phyloP scores from a whole-genome alignment of 2,797 vertebrate species.

The Cichlasoma orientale region DNA sequence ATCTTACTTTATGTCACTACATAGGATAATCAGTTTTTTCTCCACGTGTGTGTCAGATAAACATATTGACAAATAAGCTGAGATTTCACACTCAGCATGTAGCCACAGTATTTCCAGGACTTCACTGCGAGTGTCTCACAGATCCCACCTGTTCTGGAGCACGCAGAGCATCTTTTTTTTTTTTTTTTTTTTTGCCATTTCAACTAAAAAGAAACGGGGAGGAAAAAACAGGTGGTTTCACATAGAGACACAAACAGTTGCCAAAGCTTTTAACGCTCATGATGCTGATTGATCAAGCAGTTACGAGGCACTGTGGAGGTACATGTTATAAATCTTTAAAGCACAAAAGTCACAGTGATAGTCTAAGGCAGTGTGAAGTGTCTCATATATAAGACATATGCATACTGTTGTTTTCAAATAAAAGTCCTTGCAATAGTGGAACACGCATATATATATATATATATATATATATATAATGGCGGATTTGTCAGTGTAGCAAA shows the following conservation, averaged over 20 bases:
- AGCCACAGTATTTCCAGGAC: slow-evolving; percentile 20
- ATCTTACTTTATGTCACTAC: background rate
- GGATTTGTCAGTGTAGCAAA: background rate
- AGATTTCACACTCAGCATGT: slow-evolving; percentile 38
- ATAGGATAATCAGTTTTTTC: background rate
- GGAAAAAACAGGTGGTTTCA: background rate
- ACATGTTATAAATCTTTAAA: slow-evolving; percentile 2
- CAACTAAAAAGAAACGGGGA: background rate
- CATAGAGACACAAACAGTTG: background rate
- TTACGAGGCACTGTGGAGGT: background rate
- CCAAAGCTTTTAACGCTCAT: slow-evolving; percentile 5
- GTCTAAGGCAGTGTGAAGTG: background rate
- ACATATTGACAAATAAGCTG: slow-evolving; percentile 34
- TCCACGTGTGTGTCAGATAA: slow-evolving; percentile 8
- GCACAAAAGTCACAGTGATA: background rate
- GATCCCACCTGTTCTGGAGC: slow-evolving; percentile 18
- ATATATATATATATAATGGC: accelerated
- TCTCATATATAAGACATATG: background rate
- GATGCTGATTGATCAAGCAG: background rate
- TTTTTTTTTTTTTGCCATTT: background rate
- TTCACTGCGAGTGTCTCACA: slow-evolving; percentile 1
- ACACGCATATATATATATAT: accelerated
- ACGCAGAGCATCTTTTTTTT: background rate
- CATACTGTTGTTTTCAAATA: background rate
- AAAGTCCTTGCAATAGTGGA: too few species aligned